Base-by-base conservation (phyloP, 2,113 vertebrate genomes). In the Antigone vipio region DNA sequence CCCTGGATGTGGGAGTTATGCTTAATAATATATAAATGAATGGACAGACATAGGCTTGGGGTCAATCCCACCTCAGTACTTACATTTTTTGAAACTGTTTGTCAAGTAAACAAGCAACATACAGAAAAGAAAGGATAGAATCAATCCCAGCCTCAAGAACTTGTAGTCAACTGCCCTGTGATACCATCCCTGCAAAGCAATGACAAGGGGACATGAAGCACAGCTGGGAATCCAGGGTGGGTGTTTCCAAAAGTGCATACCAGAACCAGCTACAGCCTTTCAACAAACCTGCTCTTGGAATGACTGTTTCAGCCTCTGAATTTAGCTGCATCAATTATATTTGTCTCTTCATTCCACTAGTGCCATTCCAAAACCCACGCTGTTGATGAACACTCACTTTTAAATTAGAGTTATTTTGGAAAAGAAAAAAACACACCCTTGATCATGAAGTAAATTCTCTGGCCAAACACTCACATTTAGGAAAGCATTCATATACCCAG, bases 161-260 rank as follows among this genome's bases (percentile, higher is more conserved):
- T 24, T 56, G 29, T 34, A 75, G 38, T 85, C 56, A 81, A 22
- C 56, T 72, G 15, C 69, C 63, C 56, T 88, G 30, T 82, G 94
- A 85, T 45, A 47, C 44, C 66, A 79, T 34, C 71, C 53, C 62
- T 79, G 47, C 60, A 75, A 71, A 93, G 56, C 60, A 93, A 17
- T 59, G 84, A 93, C 84, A 96, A 85, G 59, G 47, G 66, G 71
- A 82, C n/a, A 44, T 29, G 71, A 76, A 73, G 58, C 69, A 93
- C 94, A 96, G 92, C 95, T 95, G 90, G 88, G 91, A 96, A 97
- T 88, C 78, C 58, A 69, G 91, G 82, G 85, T 82, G 92, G 56
- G 44, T 75, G 75, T 82, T 89, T 90, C 80, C 78, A 49, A 79
- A 95, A 94, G 66, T 59, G 42, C 74, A 68, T 75, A 82, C 60